Evolutionary conservation across 2,888 invertebrate species (phyloP), one percentile per base, ranked within the genome.

Genomic region (Yponomeuta evonymella): DNA sequence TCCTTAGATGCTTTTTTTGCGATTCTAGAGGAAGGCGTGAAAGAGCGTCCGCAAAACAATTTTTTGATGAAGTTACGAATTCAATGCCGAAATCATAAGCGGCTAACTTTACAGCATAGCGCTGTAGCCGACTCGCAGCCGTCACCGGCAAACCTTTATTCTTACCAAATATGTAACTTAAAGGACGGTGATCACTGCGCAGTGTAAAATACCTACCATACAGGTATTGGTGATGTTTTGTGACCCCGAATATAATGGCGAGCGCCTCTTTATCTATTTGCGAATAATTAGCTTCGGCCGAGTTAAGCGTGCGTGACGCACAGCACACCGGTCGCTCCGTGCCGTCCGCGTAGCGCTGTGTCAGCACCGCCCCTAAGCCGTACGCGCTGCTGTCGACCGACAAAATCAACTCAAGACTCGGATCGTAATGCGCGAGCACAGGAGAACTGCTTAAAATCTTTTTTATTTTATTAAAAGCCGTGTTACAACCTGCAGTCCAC

Each of bases 171-270:
- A 70, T 70, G 48, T 33, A 70, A 33, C 69, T 62, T 33, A 69
- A 63, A 5, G 70, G 30, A 12, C 62, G 63, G 43, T 70, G 63
- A n/a, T 70, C 70, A 11, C 48, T 70, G 15, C 65, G n/a, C 30
- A 70, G 33, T 2, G 29, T 48, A 29, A 70, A 70, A 48, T 65
- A 29, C 11, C 70, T 64, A 70, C 11, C n/a, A n/a, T n/a, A n/a
- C n/a, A n/a, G n/a, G n/a, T n/a, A n/a, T n/a, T 77, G 75, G 67
- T 78, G 79, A 33, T 73, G 72, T 48, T 72, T 71, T 3, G 65
- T 71, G 2, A 75, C 70, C 2, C 77, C 77, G 51, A 71, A 77
- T 1, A 75, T 30, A 23, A 77, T 77, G 8, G 77, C 76, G 2
- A 76, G 33, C 6, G 76, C 76, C 70, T 77, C 76, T 51, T 71